Evolutionary conservation across 2,113 vertebrate genomes (phyloP).

Genomic region (Peromyscus maniculatus): DNA sequence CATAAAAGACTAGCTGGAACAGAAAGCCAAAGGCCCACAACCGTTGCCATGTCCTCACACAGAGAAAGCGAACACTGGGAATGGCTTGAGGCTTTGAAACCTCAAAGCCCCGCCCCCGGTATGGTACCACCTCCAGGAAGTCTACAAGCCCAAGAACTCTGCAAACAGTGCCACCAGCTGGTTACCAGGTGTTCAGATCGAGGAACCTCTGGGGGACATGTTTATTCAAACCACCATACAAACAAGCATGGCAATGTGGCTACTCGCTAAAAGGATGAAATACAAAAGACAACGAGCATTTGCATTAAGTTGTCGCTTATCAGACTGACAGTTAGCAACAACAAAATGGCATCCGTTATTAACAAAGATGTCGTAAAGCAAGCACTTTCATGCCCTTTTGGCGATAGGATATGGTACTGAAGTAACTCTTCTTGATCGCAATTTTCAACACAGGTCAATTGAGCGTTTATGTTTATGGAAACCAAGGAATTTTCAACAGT

Average conservation of each 20-base stretch:
- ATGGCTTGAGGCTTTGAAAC: background rate
- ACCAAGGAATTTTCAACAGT: background rate
- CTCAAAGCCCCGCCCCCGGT: background rate
- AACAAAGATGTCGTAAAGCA: background rate
- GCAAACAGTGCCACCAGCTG: background rate
- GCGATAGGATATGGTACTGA: background rate
- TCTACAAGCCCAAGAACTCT: background rate
- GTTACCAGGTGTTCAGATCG: background rate
- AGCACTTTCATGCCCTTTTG: background rate
- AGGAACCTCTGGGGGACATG: background rate
- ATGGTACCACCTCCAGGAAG: background rate
- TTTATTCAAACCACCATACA: background rate
- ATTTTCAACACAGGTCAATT: background rate
- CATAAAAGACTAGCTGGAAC: background rate
- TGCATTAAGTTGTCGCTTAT: background rate
- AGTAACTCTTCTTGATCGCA: background rate
- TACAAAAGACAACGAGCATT: background rate
- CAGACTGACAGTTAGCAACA: background rate
- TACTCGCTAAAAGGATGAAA: background rate
- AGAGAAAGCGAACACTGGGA: background rate
- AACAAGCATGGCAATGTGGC: background rate
- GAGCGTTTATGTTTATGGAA: background rate
- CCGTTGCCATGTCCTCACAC: background rate
- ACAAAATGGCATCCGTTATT: background rate
- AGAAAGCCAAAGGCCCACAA: background rate